A percentile compares a stretch with the other conserved stretches of the same genome.
phyloP scores from a whole-genome alignment of 2,113 vertebrate species.

The Nettapus auritus region DNA sequence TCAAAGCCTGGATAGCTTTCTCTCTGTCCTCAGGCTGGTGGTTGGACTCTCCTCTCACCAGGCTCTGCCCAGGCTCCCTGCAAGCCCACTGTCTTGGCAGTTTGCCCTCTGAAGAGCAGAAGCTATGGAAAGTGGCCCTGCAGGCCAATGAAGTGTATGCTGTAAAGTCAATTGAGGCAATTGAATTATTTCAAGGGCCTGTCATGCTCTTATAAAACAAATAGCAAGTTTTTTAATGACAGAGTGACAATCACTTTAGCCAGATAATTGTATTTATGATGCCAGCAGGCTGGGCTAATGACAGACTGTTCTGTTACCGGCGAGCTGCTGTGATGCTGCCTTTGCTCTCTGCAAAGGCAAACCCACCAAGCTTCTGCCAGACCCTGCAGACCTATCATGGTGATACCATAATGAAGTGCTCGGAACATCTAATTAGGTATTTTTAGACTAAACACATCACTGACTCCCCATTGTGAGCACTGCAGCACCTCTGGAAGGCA shows the following conservation, averaged over 20 bases:
- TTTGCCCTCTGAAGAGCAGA: neutral
- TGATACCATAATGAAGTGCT: neutral
- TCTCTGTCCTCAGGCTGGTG: neutral
- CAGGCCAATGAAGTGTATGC: neutral
- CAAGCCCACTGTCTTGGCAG: slow-evolving; percentile 16
- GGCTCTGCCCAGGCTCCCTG: neutral
- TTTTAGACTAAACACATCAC: neutral
- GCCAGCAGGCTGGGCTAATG: neutral
- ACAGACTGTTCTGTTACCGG: neutral
- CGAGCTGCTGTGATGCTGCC: neutral
- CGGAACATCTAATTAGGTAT: neutral
- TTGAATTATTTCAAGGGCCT: neutral
- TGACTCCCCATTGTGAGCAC: neutral
- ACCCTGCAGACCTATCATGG: neutral
- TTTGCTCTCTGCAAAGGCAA: neutral
- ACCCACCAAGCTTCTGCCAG: neutral
- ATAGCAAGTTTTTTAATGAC: slow-evolving; percentile 39
- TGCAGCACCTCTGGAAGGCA: neutral
- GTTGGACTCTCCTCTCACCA: neutral
- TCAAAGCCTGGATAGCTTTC: neutral
- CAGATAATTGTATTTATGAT: neutral
- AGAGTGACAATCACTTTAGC: neutral
- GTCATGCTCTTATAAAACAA: slow-evolving; percentile 11
- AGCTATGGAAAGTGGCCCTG: neutral
- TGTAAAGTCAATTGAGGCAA: neutral